Conservation (phyloP, 2,888 invertebrate genomes). For the Troglohyphantes excavatus region DNA sequence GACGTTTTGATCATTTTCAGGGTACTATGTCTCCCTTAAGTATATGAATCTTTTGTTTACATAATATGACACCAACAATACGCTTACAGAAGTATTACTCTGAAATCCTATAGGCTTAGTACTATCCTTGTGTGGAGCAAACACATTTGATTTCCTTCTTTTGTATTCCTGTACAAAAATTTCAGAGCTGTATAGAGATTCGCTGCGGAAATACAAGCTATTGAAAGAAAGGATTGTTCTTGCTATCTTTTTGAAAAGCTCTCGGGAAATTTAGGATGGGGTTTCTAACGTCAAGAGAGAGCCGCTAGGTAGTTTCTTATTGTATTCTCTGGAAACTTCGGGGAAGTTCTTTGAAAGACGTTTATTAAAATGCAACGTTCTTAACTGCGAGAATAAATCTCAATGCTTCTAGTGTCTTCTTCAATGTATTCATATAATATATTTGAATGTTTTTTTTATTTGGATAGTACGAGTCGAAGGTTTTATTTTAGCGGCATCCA, state of each 20-base stretch:
- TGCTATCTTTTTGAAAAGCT: constrained; percentile 5
- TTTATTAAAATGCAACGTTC: not conserved
- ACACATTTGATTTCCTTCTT: not conserved
- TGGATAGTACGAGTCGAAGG: too few species aligned
- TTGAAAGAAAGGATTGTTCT: not conserved
- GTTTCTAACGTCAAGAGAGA: not conserved
- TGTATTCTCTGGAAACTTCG: not conserved
- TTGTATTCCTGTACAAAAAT: not conserved
- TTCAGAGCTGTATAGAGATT: not conserved
- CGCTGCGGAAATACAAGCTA: not conserved
- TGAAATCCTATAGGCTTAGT: not conserved
- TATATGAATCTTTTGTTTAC: too few species aligned
- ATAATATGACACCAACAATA: not conserved
- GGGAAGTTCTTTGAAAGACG: not conserved
- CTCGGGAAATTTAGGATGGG: constrained; percentile 9
- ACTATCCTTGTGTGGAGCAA: not conserved
- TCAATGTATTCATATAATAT: too few species aligned
- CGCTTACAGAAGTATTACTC: not conserved
- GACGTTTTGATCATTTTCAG: too few species aligned
- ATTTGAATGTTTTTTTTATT: too few species aligned
- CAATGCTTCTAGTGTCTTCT: too few species aligned
- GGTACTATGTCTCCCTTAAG: too few species aligned
- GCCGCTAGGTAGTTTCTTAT: not conserved
- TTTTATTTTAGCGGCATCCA: too few species aligned
- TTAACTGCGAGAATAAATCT: not conserved